Base-by-base conservation (phyloP, 2,888 invertebrate genomes). In the Sericinus montela region DNA sequence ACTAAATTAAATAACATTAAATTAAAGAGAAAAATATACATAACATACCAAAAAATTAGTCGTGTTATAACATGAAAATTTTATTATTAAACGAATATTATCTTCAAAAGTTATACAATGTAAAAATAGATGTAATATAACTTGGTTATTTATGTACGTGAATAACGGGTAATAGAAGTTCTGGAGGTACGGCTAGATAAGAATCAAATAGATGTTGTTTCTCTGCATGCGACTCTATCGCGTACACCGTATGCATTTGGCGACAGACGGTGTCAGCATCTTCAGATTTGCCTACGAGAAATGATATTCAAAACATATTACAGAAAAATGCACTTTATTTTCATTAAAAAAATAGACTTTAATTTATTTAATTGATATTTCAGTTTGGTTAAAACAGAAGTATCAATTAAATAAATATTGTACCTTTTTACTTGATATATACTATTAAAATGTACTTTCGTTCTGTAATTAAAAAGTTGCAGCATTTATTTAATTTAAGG, bases 131-230 rank as follows among this genome's bases (percentile, higher is more conserved):
- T 5, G 7, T 5, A 1, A 25, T 8, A 25, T 25, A 10, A 23
- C 29, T 30, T 16, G 30, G 14, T 37, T 48, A 32, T 48, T 42
- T 43, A 43, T 48, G 37, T 43, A 15, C 43, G 19, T 28, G 34
- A 41, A 37, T 37, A 48, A 54, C 63, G 62, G 65, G 62, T 65
- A 65, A 65, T 53, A 45, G 59, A 45, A 58, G 62, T 56, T 54
- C 46, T 58, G 47, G 60, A 65, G 66, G 59, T 59, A 60, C 63
- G 5, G 32, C 61, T 67, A 83, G 88, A 88, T 88, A 87, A 81
- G 83, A 84, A 88, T 88, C 88, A 86, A 86, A 88, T 88, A 80
- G 84, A 87, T 87, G 87, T 87, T 84, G 85, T 85, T 87, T 81
- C 85, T 75, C 75, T 85, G 83, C 86, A 84, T 32, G 67, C 73